Percentiles rank a stretch among this genome's conserved stretches.
These are phyloP conservation scores for Nanorana parkeri DNA, from an alignment of 2,113 vertebrate genomes.

Conservation along the genomic window DNA sequence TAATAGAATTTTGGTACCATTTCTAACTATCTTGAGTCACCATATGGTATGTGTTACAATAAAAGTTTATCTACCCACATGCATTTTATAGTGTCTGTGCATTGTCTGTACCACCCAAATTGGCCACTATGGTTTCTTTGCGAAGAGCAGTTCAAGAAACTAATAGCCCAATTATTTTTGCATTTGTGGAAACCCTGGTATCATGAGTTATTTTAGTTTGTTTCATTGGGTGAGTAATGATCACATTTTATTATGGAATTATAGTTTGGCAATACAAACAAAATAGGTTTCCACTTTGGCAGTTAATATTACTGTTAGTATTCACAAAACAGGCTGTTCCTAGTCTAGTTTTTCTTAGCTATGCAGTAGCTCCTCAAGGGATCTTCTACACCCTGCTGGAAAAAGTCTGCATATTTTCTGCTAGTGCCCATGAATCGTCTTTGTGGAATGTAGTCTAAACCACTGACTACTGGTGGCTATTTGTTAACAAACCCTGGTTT, in stretches of 20 bases:
- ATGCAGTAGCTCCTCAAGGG: not conserved
- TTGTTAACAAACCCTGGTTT: no score
- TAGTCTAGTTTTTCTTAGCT: not conserved
- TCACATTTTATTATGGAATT: conserved; percentile 10
- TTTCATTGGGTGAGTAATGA: conserved; percentile 18
- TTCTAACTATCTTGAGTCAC: not conserved
- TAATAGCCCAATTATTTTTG: conserved; percentile 11
- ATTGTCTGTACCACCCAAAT: not conserved
- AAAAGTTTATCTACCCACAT: not conserved
- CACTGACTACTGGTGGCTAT: no score
- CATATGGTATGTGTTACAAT: not conserved
- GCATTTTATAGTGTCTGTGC: not conserved
- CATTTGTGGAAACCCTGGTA: conserved; percentile 3
- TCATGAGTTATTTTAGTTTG: not conserved
- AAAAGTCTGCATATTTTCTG: conserved; percentile 3
- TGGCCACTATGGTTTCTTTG: not conserved
- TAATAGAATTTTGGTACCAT: no score
- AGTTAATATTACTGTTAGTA: not conserved
- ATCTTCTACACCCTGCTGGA: not conserved
- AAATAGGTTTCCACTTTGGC: conserved; percentile 15
- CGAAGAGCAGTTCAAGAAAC: not conserved
- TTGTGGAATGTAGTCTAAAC: not conserved
- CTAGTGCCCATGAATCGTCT: not conserved
- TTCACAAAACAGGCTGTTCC: conserved; percentile 10
- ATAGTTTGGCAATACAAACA: conserved; percentile 4